Evolutionary conservation across 1,140 invertebrate genomes (phyloP).

Genomic region (Coenobita brevimanus): DNA sequence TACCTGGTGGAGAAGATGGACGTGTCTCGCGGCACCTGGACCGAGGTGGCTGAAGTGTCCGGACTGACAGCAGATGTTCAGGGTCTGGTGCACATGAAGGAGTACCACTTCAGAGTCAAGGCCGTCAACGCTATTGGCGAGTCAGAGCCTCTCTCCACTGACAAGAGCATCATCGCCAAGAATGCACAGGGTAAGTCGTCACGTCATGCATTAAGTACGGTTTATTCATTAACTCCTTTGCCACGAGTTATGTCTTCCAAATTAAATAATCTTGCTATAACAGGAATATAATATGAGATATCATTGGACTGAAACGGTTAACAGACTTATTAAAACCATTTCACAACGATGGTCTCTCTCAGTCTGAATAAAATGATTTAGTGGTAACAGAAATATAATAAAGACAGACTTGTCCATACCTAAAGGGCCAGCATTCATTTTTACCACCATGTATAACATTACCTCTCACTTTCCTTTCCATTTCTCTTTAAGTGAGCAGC

Average conservation of each 20-base stretch:
- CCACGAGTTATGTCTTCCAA: background rate
- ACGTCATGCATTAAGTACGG: no score
- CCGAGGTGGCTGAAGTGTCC: slow-evolving; percentile 89
- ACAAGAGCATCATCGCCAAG: slow-evolving; percentile 91
- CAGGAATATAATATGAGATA: no score
- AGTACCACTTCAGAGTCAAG: slow-evolving; percentile 88
- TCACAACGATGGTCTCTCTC: no score
- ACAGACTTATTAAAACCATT: no score
- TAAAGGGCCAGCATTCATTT: no score
- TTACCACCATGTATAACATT: no score
- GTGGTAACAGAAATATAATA: no score
- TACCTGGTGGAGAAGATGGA: slow-evolving; percentile 99
- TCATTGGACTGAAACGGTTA: no score
- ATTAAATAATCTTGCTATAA: slow-evolving; percentile 71
- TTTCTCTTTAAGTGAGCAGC: no score
- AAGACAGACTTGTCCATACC: no score
- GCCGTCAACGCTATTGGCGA: slow-evolving; percentile 97
- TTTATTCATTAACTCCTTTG: background rate
- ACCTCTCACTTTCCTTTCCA: no score
- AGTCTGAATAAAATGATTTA: no score
- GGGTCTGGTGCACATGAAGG: slow-evolving; percentile 92
- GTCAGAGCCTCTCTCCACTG: slow-evolving; percentile 91
- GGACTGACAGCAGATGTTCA: slow-evolving; percentile 87
- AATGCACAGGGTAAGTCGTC: slow-evolving; percentile 84
- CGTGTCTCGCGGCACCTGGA: slow-evolving; percentile 93